These are phyloP conservation scores for Augochlorella aurata DNA, from an alignment of 2,888 invertebrate species.

Conservation along the genomic window DNA sequence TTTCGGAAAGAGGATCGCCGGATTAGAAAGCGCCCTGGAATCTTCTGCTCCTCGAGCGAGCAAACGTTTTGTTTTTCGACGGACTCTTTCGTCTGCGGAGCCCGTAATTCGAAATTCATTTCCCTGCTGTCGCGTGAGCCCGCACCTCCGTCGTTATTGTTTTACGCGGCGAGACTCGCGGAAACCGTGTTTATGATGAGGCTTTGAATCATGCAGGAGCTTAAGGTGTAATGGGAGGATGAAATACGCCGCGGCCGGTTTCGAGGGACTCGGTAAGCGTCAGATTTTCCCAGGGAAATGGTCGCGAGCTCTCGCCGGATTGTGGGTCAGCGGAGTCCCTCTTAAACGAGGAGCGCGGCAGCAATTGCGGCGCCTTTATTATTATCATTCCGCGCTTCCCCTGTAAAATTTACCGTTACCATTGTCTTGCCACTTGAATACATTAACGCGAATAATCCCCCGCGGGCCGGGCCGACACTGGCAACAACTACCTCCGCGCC, in stretches of 20 bases:
- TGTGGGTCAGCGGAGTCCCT: constrained; percentile 9
- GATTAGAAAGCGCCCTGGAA: constrained; percentile 2
- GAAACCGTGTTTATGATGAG: constrained; percentile 31
- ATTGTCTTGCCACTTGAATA: constrained; percentile 1
- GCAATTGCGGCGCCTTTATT: constrained; percentile 15
- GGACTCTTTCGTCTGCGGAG: not conserved
- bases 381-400: not conserved
- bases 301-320: not conserved
- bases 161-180: constrained; percentile 21
- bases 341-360: constrained; percentile 7
- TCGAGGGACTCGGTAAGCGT: not conserved
- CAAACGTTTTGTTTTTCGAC: not conserved
- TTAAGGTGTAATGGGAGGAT: constrained; percentile 30
- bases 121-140: constrained; percentile 1
- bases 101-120: not conserved
- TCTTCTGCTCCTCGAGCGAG: not conserved
- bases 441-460: not conserved
- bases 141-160: constrained; percentile 15
- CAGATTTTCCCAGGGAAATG: constrained; percentile 19
- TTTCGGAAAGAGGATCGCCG: not conserved
- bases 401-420: constrained; percentile 1
- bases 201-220: constrained; percentile 26
- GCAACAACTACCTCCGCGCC: not conserved
- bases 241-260: constrained; percentile 17
- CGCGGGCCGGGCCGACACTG: not conserved